phyloP scores from a whole-genome alignment of 2,888 invertebrate genomes.

The Cetonia aurata region DNA sequence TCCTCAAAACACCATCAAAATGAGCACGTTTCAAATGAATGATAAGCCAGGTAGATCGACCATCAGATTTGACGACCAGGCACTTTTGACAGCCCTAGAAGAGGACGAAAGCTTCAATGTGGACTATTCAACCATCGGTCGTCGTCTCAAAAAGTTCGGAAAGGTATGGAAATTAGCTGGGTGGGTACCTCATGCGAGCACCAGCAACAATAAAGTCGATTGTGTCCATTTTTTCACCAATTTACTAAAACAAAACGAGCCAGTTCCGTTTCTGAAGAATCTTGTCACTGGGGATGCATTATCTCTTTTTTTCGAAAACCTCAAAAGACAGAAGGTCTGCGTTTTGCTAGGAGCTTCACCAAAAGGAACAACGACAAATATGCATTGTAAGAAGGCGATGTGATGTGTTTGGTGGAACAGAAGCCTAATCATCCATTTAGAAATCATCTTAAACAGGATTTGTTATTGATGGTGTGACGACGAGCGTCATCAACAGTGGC shows the following conservation, averaged over 20 bases:
- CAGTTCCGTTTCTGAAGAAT: constrained; percentile 27
- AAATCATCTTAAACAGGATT: constrained; percentile 36
- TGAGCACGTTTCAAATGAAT: too few species aligned
- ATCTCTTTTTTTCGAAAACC: constrained; percentile 27
- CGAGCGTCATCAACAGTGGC: constrained; percentile 23
- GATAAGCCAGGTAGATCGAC: constrained; percentile 27
- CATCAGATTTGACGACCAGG: too few species aligned
- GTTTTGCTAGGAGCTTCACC: constrained; percentile 18
- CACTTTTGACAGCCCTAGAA: constrained; percentile 41
- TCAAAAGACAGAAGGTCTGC: constrained; percentile 35
- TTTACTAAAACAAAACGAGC: constrained; percentile 19
- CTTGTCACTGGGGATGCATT: too few species aligned
- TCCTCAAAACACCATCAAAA: too few species aligned
- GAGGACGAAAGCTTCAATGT: constrained; percentile 37
- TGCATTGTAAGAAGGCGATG: constrained; percentile 30
- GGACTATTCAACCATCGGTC: constrained; percentile 35
- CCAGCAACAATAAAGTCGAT: constrained; percentile 10
- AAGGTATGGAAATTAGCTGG: constrained; percentile 43
- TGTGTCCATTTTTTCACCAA: background rate
- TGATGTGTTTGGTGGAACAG: constrained; percentile 39
- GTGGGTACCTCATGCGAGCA: constrained; percentile 22
- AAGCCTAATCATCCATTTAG: constrained; percentile 32
- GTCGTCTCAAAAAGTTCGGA: constrained; percentile 41
- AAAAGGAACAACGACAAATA: constrained; percentile 22
- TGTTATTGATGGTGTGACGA: constrained; percentile 32